Percentiles rank a stretch among this genome's conserved stretches.
phyloP scores from a whole-genome alignment of 2,888 invertebrate genomes.

The Ichneumoninae sp. region DNA sequence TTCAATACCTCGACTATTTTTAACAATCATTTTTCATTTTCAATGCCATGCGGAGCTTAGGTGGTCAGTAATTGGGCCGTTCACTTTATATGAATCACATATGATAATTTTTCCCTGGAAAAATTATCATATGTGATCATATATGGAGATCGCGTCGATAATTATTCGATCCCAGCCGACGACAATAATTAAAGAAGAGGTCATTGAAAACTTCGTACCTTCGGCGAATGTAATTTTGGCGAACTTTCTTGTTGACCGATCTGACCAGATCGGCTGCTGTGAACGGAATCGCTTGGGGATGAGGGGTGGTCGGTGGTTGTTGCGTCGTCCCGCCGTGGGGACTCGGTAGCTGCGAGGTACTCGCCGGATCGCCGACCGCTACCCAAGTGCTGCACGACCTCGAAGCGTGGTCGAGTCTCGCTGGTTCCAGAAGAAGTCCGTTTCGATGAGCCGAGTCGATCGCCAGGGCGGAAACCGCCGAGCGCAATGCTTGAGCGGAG shows the following conservation, averaged over 20 bases:
- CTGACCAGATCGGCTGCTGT: conserved; percentile 89
- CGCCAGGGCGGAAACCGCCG: conserved; percentile 86
- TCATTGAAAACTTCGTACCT: conserved; percentile 73
- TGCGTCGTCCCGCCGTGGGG: conserved; percentile 88
- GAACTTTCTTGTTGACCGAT: conserved; percentile 93
- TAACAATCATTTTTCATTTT: neutral
- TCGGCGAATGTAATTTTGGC: conserved; percentile 92
- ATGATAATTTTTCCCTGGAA: neutral
- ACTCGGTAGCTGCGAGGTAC: conserved; percentile 92
- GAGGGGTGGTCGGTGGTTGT: conserved; percentile 79
- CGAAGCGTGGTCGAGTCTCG: conserved; percentile 87
- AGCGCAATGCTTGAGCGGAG: conserved; percentile 78
- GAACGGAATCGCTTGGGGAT: conserved; percentile 86
- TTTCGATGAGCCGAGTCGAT: conserved; percentile 86
- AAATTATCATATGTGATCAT: no score
- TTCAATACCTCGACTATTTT: no score
- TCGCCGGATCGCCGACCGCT: conserved; percentile 90
- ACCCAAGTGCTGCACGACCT: conserved; percentile 95
- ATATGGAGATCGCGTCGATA: neutral
- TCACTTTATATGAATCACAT: no score
- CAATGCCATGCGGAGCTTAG: no score
- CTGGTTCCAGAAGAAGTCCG: conserved; percentile 86
- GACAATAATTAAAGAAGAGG: neutral
- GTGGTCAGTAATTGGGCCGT: no score
- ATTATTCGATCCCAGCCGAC: neutral